A percentile compares a stretch with the other conserved stretches of the same genome.
These are phyloP conservation scores for Nibea coibor DNA, from an alignment of 2,113 vertebrate genomes.

Conservation along the genomic window DNA sequence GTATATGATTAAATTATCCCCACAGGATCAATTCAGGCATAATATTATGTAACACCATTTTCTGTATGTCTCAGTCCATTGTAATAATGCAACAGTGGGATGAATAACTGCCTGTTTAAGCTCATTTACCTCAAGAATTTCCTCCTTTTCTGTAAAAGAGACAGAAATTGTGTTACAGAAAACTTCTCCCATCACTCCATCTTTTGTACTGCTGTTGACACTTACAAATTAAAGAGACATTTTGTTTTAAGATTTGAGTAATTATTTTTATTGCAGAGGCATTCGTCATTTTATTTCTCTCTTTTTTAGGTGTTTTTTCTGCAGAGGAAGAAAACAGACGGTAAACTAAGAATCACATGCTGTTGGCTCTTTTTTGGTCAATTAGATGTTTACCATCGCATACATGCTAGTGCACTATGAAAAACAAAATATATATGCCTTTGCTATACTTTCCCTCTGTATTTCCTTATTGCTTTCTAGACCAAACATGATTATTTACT, in stretches of 20 bases:
- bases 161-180: constrained; percentile 82
- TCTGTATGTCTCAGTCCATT: constrained; percentile 86
- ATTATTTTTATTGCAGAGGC: constrained; percentile 37
- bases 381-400: not conserved
- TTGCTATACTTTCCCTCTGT: not conserved
- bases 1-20: constrained; percentile 84
- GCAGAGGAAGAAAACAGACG: not conserved
- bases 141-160: constrained; percentile 96
- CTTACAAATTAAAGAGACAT: constrained; percentile 99
- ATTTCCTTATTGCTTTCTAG: not conserved
- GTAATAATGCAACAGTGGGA: constrained; percentile 88
- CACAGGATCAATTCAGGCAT: constrained; percentile 92
- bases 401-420: not conserved
- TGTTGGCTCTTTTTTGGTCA: not conserved
- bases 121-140: constrained; percentile 99
- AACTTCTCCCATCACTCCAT: constrained; percentile 98
- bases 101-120: constrained; percentile 95
- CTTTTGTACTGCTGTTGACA: constrained; percentile 99
- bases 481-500: not conserved
- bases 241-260: constrained; percentile 95
- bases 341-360: not conserved
- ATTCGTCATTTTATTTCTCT: not conserved
- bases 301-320: not conserved
- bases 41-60: constrained; percentile 91
- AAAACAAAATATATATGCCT: not conserved